Evolutionary conservation across 1,140 invertebrate genomes (phyloP).

Genomic region (Brachionus rubens): DNA sequence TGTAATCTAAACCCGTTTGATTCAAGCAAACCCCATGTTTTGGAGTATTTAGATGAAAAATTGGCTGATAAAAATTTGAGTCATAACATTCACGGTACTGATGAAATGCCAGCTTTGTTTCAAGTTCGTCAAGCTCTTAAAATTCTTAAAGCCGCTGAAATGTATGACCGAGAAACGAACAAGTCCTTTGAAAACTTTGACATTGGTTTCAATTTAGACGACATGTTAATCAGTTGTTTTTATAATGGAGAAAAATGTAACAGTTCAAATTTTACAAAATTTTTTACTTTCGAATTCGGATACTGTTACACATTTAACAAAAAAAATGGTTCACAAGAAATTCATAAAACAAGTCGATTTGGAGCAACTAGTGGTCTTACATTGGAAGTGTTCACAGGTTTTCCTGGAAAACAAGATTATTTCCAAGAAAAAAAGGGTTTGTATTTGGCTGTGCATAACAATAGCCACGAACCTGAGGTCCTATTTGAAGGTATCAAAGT

Average conservation of each 20-base stretch:
- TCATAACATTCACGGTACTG: background rate
- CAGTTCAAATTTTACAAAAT: background rate
- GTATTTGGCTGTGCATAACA: slow-evolving; percentile 11
- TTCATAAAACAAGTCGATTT: background rate
- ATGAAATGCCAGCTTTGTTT: background rate
- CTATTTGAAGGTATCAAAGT: background rate
- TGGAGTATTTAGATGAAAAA: background rate
- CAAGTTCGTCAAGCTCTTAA: background rate
- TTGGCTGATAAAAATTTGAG: background rate
- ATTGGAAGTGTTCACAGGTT: slow-evolving; percentile 30
- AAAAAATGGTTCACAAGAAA: background rate
- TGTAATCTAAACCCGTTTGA: slow-evolving; percentile 28
- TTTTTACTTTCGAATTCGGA: background rate
- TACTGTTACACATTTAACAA: slow-evolving; percentile 34
- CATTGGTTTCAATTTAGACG: background rate
- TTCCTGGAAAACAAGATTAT: background rate
- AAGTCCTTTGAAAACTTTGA: background rate
- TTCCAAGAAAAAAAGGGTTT: background rate
- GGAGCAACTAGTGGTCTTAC: background rate
- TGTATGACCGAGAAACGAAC: background rate
- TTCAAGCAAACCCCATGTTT: background rate
- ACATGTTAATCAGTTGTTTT: slow-evolving; percentile 18
- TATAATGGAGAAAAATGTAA: background rate
- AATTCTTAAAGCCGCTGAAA: background rate
- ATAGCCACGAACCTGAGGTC: background rate